A percentile compares a stretch with the other conserved stretches of the same genome.
phyloP scores from a whole-genome alignment of 2,888 invertebrate species.

The Himalopsyche kuldschensis region DNA sequence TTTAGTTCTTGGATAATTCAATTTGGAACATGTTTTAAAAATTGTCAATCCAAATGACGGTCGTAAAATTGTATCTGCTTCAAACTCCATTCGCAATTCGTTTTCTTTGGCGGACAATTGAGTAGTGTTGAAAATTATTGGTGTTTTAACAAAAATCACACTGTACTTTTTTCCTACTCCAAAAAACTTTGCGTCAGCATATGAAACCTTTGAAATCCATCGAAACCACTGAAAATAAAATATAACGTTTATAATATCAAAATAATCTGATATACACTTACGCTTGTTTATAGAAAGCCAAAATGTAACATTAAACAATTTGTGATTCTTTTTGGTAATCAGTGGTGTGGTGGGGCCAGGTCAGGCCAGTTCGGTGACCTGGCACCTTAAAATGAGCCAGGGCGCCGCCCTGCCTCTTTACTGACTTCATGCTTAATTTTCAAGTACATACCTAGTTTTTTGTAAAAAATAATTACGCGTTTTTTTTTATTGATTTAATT shows the following conservation, averaged over 20 bases:
- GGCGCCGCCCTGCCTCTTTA: too few species aligned
- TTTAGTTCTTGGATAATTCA: slow-evolving; percentile 26
- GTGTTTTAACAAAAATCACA: slow-evolving; percentile 19
- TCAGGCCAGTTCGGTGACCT: too few species aligned
- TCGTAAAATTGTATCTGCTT: slow-evolving; percentile 24
- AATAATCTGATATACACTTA: too few species aligned
- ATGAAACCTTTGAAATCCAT: slow-evolving; percentile 25
- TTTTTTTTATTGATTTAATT: too few species aligned
- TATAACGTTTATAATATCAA: background rate
- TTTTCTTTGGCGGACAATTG: slow-evolving; percentile 4
- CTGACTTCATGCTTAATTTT: too few species aligned
- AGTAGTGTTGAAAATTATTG: slow-evolving; percentile 27
- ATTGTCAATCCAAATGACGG: slow-evolving; percentile 28
- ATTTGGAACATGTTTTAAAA: slow-evolving; percentile 9
- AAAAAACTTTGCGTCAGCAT: slow-evolving; percentile 27
- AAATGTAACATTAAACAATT: too few species aligned
- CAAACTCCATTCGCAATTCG: slow-evolving; percentile 8
- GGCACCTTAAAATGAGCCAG: too few species aligned
- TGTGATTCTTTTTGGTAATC: too few species aligned
- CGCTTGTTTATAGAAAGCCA: too few species aligned
- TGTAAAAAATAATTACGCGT: too few species aligned
- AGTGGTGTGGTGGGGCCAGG: too few species aligned
- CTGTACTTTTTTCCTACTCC: slow-evolving; percentile 31
- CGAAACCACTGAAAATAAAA: slow-evolving; percentile 34
- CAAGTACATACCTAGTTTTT: too few species aligned